Base-by-base conservation (phyloP, 1,140 invertebrate genomes). In the Drosophila leontia region DNA sequence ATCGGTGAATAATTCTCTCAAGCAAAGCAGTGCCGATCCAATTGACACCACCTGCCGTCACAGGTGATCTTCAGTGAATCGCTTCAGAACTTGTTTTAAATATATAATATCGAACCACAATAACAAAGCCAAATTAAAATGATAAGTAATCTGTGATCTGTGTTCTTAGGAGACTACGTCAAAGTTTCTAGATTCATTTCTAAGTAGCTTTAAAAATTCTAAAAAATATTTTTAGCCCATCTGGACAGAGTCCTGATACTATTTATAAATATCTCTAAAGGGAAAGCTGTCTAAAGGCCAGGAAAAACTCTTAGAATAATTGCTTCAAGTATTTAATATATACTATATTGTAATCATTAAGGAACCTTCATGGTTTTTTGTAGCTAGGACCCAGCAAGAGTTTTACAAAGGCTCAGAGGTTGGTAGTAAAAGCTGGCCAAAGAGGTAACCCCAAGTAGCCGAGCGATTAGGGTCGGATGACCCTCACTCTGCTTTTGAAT, bases 401-500 rank as follows among this genome's bases (percentile, higher is more conserved):
- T 3, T 26, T 11, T 5, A 23, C 13, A 11, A 39, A 29, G 29
- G 2, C 3, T 2, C 8, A 17, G 7, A 23, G 26, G 0, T 13
- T n/a, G n/a, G 17, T 19, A 8, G 15, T 3, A 23, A 23, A 3
- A 17, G 2, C 15, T 34, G 53, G 37, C 11, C 13, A 23, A 42
- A 42, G 34, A 59, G 34, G 13, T 5, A 3, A n/a, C 51, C 42
- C 15, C 55, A 15, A n/a, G 37, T n/a, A 51, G 29, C 17, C 9
- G 37, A n/a, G 15, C 42, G 9, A 29, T 64, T 23, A 19, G 23
- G 55, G 37, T 60, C 37, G 15, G 29, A 7, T 42, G 37, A 26
- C 12, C 35, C 37, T n/a, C 37, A 34, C 15, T 13, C 37, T 15
- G 29, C 23, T 23, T 23, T 34, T 57, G 37, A 64, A 60, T 60